A percentile compares a stretch with the other conserved stretches of the same genome.
Evolutionary conservation across 2,888 invertebrate genomes (phyloP).

Genomic region (Chrysolina americana): DNA sequence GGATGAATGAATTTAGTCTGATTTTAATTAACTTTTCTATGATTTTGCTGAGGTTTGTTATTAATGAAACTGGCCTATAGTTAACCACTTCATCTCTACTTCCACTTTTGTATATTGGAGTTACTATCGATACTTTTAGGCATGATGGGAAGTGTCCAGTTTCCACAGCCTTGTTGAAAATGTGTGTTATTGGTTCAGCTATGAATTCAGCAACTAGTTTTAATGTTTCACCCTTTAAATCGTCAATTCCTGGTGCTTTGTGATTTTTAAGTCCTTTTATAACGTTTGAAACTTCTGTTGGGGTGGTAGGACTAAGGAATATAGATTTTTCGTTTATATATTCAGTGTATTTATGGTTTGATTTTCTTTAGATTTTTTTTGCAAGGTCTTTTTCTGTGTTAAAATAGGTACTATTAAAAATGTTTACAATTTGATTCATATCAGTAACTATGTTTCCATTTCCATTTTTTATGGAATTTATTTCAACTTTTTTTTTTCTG

Average conservation of each 20-base stretch:
- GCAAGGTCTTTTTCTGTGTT: not conserved
- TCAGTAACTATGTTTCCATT: not conserved
- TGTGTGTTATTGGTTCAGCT: not conserved
- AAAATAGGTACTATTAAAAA: not conserved
- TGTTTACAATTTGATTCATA: not conserved
- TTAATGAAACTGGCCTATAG: constrained; percentile 14
- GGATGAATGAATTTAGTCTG: constrained; percentile 5
- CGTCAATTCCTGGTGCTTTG: not conserved
- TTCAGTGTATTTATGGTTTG: too few relatives aligned
- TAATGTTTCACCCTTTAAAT: not conserved
- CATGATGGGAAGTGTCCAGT: not conserved
- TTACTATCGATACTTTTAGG: too few relatives aligned
- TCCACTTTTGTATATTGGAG: not conserved
- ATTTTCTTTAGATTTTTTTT: not conserved
- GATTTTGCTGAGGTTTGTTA: constrained; percentile 28
- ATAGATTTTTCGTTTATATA: too few relatives aligned
- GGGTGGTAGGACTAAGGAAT: not conserved
- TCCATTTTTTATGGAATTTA: not conserved
- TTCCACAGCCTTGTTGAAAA: not conserved
- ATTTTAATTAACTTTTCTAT: constrained; percentile 24
- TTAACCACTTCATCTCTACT: constrained; percentile 1
- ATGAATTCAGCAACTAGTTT: not conserved
- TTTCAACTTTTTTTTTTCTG: not conserved
- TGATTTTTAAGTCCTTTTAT: not conserved
- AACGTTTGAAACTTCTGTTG: not conserved